phyloP scores from a whole-genome alignment of 2,888 invertebrate species.

The Congeria kusceri region DNA sequence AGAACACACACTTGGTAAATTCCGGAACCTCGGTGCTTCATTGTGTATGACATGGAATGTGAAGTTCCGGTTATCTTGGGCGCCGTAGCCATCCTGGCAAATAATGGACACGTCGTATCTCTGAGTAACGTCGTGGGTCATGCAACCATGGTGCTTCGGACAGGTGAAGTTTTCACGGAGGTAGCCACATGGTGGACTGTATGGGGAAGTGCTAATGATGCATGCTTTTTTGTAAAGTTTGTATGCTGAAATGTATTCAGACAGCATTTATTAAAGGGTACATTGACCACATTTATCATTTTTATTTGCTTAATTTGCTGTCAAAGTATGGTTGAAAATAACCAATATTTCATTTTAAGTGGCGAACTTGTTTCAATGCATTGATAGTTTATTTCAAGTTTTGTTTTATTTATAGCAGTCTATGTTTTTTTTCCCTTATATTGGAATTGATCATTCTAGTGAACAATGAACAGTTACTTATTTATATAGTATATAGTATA shows the following conservation, averaged over 20 bases:
- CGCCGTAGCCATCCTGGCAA: conserved; percentile 22
- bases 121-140: conserved; percentile 22
- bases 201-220: neutral
- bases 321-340: too few species aligned
- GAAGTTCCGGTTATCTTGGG: neutral
- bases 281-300: too few species aligned
- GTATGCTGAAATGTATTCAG: conserved; percentile 12
- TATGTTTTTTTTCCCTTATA: too few species aligned
- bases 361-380: too few species aligned
- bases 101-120: conserved; percentile 11
- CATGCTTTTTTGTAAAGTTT: conserved; percentile 15
- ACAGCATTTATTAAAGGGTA: too few species aligned
- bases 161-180: conserved; percentile 3
- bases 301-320: too few species aligned
- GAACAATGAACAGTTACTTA: too few species aligned
- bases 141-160: conserved; percentile 4
- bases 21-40: conserved; percentile 2
- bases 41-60: conserved; percentile 22
- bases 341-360: too few species aligned
- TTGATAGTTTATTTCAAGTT: too few species aligned
- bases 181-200: conserved; percentile 9
- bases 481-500: too few species aligned
- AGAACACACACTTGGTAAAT: conserved; percentile 15
- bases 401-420: too few species aligned
- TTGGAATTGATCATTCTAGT: too few species aligned